Percentiles rank a stretch among this genome's conserved stretches.
These are phyloP conservation scores for Aproaerema taeniolella DNA, from an alignment of 2,888 invertebrate species.

Conservation along the genomic window DNA sequence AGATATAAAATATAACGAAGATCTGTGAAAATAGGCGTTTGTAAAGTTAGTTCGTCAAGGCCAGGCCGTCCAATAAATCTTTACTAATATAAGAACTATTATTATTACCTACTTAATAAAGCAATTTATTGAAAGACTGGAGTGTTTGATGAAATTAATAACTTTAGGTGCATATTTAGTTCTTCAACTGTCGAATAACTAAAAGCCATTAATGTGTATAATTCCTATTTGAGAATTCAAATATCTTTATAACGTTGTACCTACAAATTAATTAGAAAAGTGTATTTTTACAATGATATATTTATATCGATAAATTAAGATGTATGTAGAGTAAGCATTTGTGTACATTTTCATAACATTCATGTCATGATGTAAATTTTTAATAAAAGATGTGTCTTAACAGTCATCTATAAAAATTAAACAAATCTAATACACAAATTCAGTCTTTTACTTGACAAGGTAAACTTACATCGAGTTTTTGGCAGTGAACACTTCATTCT, in stretches of 20 bases:
- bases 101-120: slow-evolving; percentile 33
- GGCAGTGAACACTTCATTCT: slow-evolving; percentile 13
- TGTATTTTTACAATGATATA: slow-evolving; percentile 49
- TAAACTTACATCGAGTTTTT: slow-evolving; percentile 1
- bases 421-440: slow-evolving; percentile 51
- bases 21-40: slow-evolving; percentile 37
- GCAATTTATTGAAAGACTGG: slow-evolving; percentile 61
- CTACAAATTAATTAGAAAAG: no score
- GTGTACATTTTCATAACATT: slow-evolving; percentile 70
- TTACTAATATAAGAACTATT: slow-evolving; percentile 22
- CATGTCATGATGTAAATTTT: slow-evolving; percentile 33
- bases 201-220: slow-evolving; percentile 36
- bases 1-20: slow-evolving; percentile 18
- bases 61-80: slow-evolving; percentile 64
- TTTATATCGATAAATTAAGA: slow-evolving; percentile 69
- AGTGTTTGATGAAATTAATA: slow-evolving; percentile 30
- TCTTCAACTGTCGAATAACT: slow-evolving; percentile 23
- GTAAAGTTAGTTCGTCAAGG: slow-evolving; percentile 37
- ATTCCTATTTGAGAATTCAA: slow-evolving; percentile 29
- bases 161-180: slow-evolving; percentile 29
- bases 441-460: slow-evolving; percentile 55
- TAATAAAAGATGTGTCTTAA: slow-evolving; percentile 49
- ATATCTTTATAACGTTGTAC: slow-evolving; percentile 37
- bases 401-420: slow-evolving; percentile 63
- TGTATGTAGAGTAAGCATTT: slow-evolving; percentile 53